These are phyloP conservation scores for Gallirallus australis DNA, from an alignment of 2,797 vertebrate species.

Conservation along the genomic window DNA sequence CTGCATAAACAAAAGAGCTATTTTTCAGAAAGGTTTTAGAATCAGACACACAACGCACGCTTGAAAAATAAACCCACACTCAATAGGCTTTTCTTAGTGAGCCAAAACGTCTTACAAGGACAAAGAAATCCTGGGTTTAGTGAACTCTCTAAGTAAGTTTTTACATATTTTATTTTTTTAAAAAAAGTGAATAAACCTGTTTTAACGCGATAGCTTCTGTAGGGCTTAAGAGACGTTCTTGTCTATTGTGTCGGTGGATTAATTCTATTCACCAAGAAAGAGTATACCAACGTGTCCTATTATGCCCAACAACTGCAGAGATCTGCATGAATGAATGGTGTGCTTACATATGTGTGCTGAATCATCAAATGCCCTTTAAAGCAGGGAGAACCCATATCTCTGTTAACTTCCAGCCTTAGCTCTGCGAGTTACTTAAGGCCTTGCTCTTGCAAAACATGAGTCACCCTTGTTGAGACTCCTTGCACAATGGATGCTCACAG, in stretches of 20 bases:
- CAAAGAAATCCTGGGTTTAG: conserved; percentile 52
- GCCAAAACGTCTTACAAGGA: neutral
- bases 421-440: neutral
- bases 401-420: neutral
- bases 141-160: conserved; percentile 19
- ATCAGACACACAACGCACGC: neutral
- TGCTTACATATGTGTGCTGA: conserved; percentile 34
- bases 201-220: conserved; percentile 60
- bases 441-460: neutral
- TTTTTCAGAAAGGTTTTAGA: conserved; percentile 39
- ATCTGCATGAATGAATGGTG: conserved; percentile 20
- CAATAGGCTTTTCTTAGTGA: conserved; percentile 38
- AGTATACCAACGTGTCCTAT: conserved; percentile 56
- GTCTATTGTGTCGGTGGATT: conserved; percentile 28
- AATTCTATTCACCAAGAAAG: conserved; percentile 44
- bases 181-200: conserved; percentile 62
- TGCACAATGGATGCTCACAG: neutral
- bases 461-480: neutral
- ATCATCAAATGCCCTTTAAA: conserved; percentile 44
- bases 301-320: conserved; percentile 53
- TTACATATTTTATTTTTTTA: neutral
- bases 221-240: conserved; percentile 37
- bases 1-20: conserved; percentile 25
- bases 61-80: conserved; percentile 50
- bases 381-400: neutral